Evolutionary conservation across 2,888 invertebrate genomes (phyloP).

Genomic region (Himalopsyche kuldschensis): DNA sequence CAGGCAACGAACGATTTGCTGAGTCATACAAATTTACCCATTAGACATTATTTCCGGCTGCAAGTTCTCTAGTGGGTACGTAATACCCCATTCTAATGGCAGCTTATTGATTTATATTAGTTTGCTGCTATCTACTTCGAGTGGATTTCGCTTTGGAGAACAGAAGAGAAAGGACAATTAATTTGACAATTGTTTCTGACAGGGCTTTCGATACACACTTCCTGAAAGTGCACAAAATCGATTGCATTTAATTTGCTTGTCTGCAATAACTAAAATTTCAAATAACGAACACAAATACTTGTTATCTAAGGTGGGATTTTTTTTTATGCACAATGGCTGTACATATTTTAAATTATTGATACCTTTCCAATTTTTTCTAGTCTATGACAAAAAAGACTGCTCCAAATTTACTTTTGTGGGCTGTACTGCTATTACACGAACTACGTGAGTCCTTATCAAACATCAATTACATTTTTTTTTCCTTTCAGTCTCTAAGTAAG

Average conservation of each 20-base stretch:
- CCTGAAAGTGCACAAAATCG: neutral
- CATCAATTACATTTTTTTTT: too few species aligned
- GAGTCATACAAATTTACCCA: neutral
- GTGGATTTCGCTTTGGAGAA: neutral
- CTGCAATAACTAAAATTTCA: too few species aligned
- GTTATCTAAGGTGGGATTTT: too few species aligned
- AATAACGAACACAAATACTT: too few species aligned
- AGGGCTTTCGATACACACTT: neutral
- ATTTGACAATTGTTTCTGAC: neutral
- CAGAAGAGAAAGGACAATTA: neutral
- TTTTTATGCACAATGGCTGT: too few species aligned
- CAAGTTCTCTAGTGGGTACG: neutral
- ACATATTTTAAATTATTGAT: too few species aligned
- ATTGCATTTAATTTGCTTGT: neutral
- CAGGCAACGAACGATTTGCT: neutral
- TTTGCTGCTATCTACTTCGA: neutral
- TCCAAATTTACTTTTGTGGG: too few species aligned
- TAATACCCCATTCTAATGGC: neutral
- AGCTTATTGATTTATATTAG: neutral
- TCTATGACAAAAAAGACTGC: too few species aligned
- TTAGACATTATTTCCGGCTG: neutral
- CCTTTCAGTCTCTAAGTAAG: too few species aligned
- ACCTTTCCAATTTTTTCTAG: too few species aligned
- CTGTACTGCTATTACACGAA: too few species aligned
- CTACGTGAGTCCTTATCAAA: too few species aligned